These are phyloP conservation scores for Grapholita molesta DNA, from an alignment of 1,140 invertebrate species.

Conservation along the genomic window DNA sequence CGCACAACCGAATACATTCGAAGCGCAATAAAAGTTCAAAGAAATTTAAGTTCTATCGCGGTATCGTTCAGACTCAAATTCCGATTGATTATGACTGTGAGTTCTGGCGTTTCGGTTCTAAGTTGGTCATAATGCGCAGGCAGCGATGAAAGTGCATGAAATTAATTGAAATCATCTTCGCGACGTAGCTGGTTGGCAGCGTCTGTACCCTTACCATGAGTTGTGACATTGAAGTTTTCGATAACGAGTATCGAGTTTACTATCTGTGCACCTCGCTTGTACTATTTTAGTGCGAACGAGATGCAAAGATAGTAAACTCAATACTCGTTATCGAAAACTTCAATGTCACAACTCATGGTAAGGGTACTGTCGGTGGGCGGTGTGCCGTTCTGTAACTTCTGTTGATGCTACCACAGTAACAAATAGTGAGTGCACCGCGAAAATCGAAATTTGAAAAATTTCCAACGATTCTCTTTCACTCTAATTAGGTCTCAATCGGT, in stretches of 20 bases:
- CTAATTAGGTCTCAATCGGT: too few relatives aligned
- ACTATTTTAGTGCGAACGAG: too few relatives aligned
- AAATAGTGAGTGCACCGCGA: too few relatives aligned
- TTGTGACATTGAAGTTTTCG: too few relatives aligned
- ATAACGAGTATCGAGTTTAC: too few relatives aligned
- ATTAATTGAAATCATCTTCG: slow-evolving; percentile 7
- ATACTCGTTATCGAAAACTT: too few relatives aligned
- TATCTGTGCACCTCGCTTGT: too few relatives aligned
- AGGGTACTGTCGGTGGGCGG: neutral
- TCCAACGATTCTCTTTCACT: too few relatives aligned
- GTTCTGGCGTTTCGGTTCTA: neutral
- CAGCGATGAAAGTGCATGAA: neutral
- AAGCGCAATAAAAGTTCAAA: neutral
- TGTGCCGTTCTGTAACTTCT: neutral
- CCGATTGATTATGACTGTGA: neutral
- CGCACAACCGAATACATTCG: neutral
- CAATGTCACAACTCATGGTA: too few relatives aligned
- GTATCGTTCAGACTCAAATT: neutral
- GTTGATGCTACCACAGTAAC: too few relatives aligned
- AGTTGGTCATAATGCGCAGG: neutral
- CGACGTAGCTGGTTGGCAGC: neutral
- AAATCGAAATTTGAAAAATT: too few relatives aligned
- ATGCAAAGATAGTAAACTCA: too few relatives aligned
- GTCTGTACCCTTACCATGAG: neutral
- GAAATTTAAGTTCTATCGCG: neutral